A percentile compares a stretch with the other conserved stretches of the same genome.
phyloP scores from a whole-genome alignment of 2,888 invertebrate species.

The Cryptosula pallasiana region DNA sequence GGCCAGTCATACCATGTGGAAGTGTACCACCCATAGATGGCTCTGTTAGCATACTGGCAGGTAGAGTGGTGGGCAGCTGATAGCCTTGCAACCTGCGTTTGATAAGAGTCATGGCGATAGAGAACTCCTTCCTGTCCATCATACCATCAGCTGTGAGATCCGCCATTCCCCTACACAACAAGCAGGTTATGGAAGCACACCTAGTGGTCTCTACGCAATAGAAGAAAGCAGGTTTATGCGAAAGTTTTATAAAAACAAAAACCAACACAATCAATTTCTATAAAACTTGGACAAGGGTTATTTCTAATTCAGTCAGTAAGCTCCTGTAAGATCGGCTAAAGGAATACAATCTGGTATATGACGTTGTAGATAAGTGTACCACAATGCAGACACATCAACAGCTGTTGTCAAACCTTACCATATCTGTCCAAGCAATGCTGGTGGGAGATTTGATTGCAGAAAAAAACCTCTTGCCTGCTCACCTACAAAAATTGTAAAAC shows the following conservation, averaged over 20 bases:
- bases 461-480: constrained; percentile 52
- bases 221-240: no score
- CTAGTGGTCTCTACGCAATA: no score
- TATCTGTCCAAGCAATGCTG: constrained; percentile 49
- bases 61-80: constrained; percentile 81
- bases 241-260: no score
- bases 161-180: constrained; percentile 43
- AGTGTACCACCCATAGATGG: constrained; percentile 30
- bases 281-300: no score
- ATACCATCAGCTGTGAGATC: constrained; percentile 53
- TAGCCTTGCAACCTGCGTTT: constrained; percentile 79
- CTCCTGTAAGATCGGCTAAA: no score
- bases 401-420: no score
- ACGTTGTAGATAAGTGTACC: no score
- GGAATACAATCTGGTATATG: no score
- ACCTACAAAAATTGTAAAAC: constrained; percentile 34
- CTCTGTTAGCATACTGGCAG: constrained; percentile 59
- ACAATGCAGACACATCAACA: no score
- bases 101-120: constrained; percentile 53
- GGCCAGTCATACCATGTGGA: constrained; percentile 30
- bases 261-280: no score
- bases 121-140: constrained; percentile 53
- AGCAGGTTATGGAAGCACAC: no score
- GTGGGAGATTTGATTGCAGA: constrained; percentile 50
- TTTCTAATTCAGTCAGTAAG: no score